phyloP scores from a whole-genome alignment of 2,888 invertebrate genomes.

The Ernsta delagoae region DNA sequence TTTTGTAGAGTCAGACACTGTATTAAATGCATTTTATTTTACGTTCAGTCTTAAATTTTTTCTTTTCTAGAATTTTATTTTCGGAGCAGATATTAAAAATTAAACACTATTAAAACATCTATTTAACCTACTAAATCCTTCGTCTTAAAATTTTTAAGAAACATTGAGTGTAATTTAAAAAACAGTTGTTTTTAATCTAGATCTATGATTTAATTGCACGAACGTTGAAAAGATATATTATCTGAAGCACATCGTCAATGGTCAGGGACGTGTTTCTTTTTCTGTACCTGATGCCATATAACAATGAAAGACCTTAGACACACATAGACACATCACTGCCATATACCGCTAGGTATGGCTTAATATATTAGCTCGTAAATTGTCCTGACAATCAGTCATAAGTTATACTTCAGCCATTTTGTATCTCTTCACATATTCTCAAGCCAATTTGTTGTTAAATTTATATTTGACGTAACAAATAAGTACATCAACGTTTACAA shows the following conservation, averaged over 20 bases:
- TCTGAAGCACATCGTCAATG: background rate
- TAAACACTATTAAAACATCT: too few species aligned
- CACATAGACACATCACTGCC: conserved; percentile 44
- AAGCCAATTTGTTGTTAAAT: conserved; percentile 16
- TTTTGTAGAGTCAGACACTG: too few species aligned
- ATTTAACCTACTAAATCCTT: too few species aligned
- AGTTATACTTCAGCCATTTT: background rate
- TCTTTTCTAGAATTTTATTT: too few species aligned
- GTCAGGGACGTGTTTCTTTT: conserved; percentile 21
- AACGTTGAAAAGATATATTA: background rate
- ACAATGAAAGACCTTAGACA: conserved; percentile 51
- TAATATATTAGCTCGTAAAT: conserved; percentile 62
- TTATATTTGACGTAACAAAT: too few species aligned
- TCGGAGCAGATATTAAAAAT: too few species aligned
- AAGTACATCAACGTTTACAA: too few species aligned
- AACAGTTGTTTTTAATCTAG: background rate
- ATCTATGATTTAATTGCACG: background rate
- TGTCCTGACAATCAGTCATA: conserved; percentile 47
- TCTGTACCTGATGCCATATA: conserved; percentile 46
- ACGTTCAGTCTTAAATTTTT: too few species aligned
- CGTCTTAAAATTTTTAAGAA: too few species aligned
- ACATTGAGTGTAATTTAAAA: background rate
- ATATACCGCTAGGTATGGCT: conserved; percentile 55
- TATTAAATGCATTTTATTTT: too few species aligned
- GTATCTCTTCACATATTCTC: background rate